Percentiles rank a stretch among this genome's conserved stretches.
Conservation (phyloP, 1,140 invertebrate species). For the Dendroctonus valens region DNA sequence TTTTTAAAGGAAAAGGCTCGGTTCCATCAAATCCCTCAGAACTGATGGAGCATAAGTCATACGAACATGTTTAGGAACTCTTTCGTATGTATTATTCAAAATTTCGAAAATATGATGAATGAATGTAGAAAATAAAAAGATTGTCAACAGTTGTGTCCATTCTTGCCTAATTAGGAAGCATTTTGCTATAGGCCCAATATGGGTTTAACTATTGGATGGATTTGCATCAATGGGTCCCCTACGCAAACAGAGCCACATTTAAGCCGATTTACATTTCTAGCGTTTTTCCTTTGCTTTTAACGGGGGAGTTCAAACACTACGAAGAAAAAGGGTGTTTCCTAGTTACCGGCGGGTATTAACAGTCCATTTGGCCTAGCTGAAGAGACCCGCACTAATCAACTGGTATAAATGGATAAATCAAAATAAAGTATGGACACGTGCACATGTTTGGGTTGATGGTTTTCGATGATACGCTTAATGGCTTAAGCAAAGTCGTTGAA, state of each 20-base stretch:
- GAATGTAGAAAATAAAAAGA: too few relatives aligned
- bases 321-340: conserved; percentile 22
- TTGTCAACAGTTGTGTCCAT: too few relatives aligned
- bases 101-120: too few relatives aligned
- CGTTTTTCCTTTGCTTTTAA: conserved; percentile 14
- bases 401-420: background rate
- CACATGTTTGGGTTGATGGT: conserved; percentile 7
- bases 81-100: too few relatives aligned
- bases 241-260: background rate
- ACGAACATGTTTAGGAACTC: too few relatives aligned
- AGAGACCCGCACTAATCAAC: background rate
- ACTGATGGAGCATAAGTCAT: too few relatives aligned
- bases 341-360: conserved; percentile 13
- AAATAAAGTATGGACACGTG: conserved; percentile 11
- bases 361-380: conserved; percentile 6
- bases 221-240: conserved; percentile 10
- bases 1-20: too few relatives aligned
- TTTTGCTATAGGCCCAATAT: too few relatives aligned
- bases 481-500: background rate
- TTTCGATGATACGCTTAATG: conserved; percentile 9
- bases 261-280: conserved; percentile 24
- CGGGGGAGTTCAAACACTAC: conserved; percentile 6
- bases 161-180: too few relatives aligned
- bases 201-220: background rate
- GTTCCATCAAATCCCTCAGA: too few relatives aligned